Evolutionary conservation across 2,797 vertebrate genomes (phyloP), one percentile per base, ranked within the genome.

Genomic region (Danio jaintianensis): DNA sequence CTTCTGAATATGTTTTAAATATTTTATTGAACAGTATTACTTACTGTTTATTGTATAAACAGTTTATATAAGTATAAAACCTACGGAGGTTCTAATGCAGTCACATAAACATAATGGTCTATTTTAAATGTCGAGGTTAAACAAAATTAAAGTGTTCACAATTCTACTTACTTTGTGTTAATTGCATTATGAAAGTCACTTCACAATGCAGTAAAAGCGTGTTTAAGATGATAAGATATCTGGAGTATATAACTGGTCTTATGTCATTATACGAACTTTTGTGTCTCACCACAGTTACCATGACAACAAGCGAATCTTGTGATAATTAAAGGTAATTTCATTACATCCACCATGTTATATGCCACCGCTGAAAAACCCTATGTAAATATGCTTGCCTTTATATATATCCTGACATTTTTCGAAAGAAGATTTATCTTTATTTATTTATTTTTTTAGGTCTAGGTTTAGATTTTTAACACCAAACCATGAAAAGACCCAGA

Each of bases 191-290:
- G n/a, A n/a, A n/a, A n/a, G n/a, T 29, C 29, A 29, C 29, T 29
- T 29, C 29, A 29, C 29, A 29, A 29, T 29, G 29, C 3, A 29
- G 29, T 29, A 29, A 29, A 29, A 29, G 1, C 29, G 29, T 29
- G 29, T 29, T 29, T 29, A 29, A 29, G 29, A 3, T n/a, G n/a
- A 58, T 90, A 10, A 20, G 94, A 94, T 75, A 93, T 93, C 62
- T 86, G 94, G 94, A 95, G 88, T 94, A 38, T 53, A 15, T 13
- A 40, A 11, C 48, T 53, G 29, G 48, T 70, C 1, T 8, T 50
- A 40, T 52, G 2, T 40, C 1, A 7, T 3, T n/a, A 18, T 2
- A 12, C 11, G 40, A 55, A 5, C 9, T 18, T 40, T 6, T 13
- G n/a, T 48, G 12, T 13, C 5, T 10, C 56, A 16, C 29, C 18